Conservation (phyloP, 2,797 vertebrate genomes). For the Xiphophorus birchmanni region DNA sequence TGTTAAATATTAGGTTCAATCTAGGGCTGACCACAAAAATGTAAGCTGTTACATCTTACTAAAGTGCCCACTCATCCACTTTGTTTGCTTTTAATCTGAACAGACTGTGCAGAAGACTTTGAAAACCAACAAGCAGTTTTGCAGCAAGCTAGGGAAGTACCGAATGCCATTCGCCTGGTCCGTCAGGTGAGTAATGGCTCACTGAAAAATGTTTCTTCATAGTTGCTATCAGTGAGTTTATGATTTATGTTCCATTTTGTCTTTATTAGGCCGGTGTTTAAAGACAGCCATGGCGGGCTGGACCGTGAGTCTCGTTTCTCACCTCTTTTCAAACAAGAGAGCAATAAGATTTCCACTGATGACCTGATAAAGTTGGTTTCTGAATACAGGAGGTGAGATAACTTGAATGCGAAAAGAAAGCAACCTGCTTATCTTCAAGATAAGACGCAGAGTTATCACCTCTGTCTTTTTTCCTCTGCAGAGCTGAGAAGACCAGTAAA, state of each 20-base stretch:
- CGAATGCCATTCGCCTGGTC: conserved; percentile 98
- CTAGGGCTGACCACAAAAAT: conserved; percentile 35
- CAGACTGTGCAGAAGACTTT: conserved; percentile 95
- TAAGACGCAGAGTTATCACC: not conserved
- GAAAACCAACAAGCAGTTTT: conserved; percentile 96
- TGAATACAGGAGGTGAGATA: conserved; percentile 90
- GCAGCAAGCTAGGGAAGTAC: conserved; percentile 94
- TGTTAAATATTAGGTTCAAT: conserved; percentile 37
- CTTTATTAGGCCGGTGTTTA: conserved; percentile 89
- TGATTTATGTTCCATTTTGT: conserved; percentile 1
- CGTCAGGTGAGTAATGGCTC: conserved; percentile 84
- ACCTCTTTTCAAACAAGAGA: conserved; percentile 96
- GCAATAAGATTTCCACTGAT: conserved; percentile 94
- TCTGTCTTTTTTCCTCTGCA: conserved; percentile 59
- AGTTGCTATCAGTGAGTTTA: not conserved
- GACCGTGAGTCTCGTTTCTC: conserved; percentile 96
- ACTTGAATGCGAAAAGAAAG: not conserved
- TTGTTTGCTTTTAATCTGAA: conserved; percentile 29
- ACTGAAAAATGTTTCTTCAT: not conserved
- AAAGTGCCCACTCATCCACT: conserved; percentile 17
- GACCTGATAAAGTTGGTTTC: conserved; percentile 93
- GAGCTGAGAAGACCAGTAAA: conserved; percentile 96
- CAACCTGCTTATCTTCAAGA: not conserved
- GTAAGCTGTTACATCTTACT: conserved; percentile 32
- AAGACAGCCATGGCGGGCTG: conserved; percentile 94